Evolutionary conservation across 2,797 vertebrate genomes (phyloP).

Genomic region (Lepilemur septentrionalis): DNA sequence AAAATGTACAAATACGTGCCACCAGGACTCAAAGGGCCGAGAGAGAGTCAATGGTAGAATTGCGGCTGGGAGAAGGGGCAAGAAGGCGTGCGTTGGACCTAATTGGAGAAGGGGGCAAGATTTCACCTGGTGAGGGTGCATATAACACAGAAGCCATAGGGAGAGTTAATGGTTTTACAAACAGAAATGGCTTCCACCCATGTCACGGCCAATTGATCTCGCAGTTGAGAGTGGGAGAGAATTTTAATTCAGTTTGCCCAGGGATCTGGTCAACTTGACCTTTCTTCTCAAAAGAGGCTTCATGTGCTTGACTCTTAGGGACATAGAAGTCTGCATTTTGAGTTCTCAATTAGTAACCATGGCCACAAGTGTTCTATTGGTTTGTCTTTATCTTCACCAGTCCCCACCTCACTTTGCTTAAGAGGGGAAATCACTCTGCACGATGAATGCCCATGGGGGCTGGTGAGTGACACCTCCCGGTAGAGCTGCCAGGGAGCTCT

Average conservation of each 20-base stretch:
- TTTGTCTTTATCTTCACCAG: background rate
- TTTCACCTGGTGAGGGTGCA: background rate
- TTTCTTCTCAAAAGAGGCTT: conserved; percentile 22
- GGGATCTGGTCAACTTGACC: conserved; percentile 64
- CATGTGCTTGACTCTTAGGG: background rate
- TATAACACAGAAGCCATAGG: background rate
- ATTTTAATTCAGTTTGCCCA: conserved; percentile 7
- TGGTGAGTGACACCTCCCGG: background rate
- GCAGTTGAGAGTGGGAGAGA: background rate
- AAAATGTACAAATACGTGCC: background rate
- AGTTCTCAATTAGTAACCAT: conserved; percentile 29
- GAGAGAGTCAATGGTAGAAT: fast-evolving
- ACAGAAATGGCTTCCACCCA: background rate
- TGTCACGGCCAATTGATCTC: background rate
- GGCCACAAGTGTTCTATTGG: background rate
- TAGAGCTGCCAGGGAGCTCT: background rate
- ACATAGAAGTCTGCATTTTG: conserved; percentile 31
- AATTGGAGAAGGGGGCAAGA: background rate
- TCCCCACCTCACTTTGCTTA: background rate
- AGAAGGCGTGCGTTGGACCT: background rate
- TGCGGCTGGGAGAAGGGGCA: background rate
- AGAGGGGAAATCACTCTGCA: background rate
- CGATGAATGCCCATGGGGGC: background rate
- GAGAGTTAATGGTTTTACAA: background rate
- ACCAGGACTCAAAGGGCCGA: background rate